These are phyloP conservation scores for Hemitrygon akajei DNA, from an alignment of 2,797 vertebrate species.

Conservation along the genomic window DNA sequence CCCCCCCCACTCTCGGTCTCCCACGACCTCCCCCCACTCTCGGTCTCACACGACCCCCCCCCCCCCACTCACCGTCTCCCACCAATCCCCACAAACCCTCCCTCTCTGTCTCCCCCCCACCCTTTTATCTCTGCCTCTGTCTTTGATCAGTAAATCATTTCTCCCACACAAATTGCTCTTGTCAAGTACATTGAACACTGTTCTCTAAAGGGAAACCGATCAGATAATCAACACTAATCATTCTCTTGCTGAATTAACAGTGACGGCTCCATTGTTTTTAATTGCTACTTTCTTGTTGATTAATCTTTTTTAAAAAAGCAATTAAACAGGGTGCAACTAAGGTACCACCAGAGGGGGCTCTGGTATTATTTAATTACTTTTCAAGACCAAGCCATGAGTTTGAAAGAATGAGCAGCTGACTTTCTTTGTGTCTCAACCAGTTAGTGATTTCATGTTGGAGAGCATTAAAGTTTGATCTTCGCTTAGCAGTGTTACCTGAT, in stretches of 20 bases:
- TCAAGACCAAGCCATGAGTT: not conserved
- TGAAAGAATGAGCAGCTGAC: not conserved
- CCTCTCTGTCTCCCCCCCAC: too few relatives aligned
- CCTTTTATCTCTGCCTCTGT: too few relatives aligned
- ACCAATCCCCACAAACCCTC: too few relatives aligned
- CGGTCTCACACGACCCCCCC: too few relatives aligned
- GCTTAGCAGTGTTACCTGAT: not conserved
- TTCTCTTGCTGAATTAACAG: not conserved
- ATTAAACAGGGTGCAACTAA: not conserved
- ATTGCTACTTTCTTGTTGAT: too few relatives aligned
- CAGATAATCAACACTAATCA: not conserved
- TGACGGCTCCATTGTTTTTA: not conserved
- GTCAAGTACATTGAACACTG: not conserved
- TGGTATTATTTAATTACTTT: not conserved
- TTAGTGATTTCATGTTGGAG: not conserved
- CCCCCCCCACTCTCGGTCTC: too few relatives aligned
- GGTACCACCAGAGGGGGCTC: constrained; percentile 19
- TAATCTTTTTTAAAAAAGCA: too few relatives aligned
- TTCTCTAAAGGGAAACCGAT: not conserved
- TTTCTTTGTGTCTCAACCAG: not conserved
- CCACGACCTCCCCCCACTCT: too few relatives aligned
- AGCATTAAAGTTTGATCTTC: not conserved
- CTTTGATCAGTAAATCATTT: too few relatives aligned
- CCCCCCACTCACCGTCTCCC: too few relatives aligned
- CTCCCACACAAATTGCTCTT: not conserved